phyloP scores from a whole-genome alignment of 1,140 invertebrate genomes.

The Drosophila paulistorum region DNA sequence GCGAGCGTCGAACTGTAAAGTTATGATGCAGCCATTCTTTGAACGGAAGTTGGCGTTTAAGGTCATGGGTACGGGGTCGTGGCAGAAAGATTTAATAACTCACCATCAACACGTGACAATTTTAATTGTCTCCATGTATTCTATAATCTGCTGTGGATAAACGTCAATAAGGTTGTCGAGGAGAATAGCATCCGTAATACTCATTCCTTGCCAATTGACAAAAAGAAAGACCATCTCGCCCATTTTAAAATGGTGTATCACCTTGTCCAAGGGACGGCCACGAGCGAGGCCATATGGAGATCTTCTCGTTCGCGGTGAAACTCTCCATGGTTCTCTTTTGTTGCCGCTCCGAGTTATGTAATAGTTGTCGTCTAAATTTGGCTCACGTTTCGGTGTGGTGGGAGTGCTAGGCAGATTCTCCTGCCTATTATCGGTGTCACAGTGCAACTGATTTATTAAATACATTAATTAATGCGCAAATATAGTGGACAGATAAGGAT shows the following conservation, averaged over 20 bases:
- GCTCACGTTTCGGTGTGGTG: background rate
- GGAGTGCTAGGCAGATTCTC: too few relatives aligned
- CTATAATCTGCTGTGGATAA: slow-evolving; percentile 16
- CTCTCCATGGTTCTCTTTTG: slow-evolving; percentile 2
- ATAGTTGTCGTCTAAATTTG: background rate
- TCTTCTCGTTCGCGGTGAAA: slow-evolving; percentile 5
- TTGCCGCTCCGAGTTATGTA: background rate
- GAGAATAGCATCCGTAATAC: background rate
- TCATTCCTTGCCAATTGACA: slow-evolving; percentile 26
- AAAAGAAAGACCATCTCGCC: background rate
- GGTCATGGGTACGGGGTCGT: slow-evolving; percentile 67
- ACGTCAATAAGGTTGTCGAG: background rate
- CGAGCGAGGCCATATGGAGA: slow-evolving; percentile 16
- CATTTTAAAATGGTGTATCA: slow-evolving; percentile 13
- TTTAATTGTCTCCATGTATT: slow-evolving; percentile 17
- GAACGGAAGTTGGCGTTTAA: slow-evolving; percentile 70
- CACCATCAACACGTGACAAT: background rate
- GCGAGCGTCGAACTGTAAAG: slow-evolving; percentile 76
- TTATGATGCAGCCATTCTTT: slow-evolving; percentile 54
- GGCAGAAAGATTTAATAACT: slow-evolving; percentile 25
- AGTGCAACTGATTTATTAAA: background rate
- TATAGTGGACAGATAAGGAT: background rate
- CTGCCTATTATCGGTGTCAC: background rate
- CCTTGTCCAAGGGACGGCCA: slow-evolving; percentile 21
- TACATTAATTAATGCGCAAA: background rate